Conservation (phyloP, 1,140 invertebrate species). For the Drosophila elegans region DNA sequence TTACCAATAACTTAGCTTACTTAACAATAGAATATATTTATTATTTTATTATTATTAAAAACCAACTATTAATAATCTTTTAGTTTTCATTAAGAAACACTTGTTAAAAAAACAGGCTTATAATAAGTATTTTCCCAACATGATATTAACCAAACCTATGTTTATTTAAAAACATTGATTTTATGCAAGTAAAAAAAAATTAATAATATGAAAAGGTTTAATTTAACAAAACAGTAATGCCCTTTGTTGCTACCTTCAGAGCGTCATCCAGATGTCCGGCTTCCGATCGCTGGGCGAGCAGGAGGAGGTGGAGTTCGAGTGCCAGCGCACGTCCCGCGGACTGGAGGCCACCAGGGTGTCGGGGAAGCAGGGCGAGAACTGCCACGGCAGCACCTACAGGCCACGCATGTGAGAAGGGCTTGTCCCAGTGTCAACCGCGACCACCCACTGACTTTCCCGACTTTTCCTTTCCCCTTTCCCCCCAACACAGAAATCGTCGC, state of each 20-base stretch:
- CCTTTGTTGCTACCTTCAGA: slow-evolving; percentile 86
- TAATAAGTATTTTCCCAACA: no score
- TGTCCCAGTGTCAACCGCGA: not conserved
- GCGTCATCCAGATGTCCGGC: slow-evolving; percentile 94
- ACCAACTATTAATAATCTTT: no score
- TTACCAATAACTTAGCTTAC: no score
- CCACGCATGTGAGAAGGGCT: slow-evolving; percentile 85
- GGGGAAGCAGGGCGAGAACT: slow-evolving; percentile 90
- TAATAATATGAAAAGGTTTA: no score
- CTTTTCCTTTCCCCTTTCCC: slow-evolving; percentile 84
- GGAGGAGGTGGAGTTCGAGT: slow-evolving; percentile 94
- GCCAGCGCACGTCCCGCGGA: slow-evolving; percentile 92
- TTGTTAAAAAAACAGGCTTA: no score
- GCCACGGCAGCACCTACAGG: slow-evolving; percentile 91
- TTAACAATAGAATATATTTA: no score
- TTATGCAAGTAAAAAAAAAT: no score
- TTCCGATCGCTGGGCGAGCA: slow-evolving; percentile 94
- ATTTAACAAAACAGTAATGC: not conserved
- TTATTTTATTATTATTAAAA: no score
- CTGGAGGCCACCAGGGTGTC: slow-evolving; percentile 93
- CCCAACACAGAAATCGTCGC: slow-evolving; percentile 85
- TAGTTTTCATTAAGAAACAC: no score
- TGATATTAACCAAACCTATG: no score
- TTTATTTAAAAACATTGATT: no score
- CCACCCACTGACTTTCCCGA: not conserved